Evolutionary conservation across 1,140 invertebrate species (phyloP).

Genomic region (Magallana gigas): DNA sequence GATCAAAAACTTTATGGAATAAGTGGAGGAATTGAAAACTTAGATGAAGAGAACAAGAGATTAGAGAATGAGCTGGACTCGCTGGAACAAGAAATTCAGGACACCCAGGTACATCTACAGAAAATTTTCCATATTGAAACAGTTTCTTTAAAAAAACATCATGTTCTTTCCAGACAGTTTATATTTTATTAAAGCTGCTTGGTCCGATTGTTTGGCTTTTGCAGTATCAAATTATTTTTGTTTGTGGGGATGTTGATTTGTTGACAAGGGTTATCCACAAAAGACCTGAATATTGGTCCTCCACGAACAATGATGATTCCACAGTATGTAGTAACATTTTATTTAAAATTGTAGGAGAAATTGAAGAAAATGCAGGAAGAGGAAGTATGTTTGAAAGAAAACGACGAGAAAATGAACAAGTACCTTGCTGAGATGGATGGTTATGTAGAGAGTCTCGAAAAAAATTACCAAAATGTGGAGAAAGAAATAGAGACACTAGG

Average conservation of each 20-base stretch:
- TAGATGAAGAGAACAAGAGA: constrained; percentile 60
- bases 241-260: too few relatives aligned
- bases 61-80: constrained; percentile 62
- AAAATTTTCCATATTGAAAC: too few relatives aligned
- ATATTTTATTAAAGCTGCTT: too few relatives aligned
- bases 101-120: constrained; percentile 6
- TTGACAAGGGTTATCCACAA: too few relatives aligned
- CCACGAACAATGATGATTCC: too few relatives aligned
- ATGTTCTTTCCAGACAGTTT: too few relatives aligned
- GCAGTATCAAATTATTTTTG: too few relatives aligned
- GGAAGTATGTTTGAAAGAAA: constrained; percentile 37
- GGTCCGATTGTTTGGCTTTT: too few relatives aligned
- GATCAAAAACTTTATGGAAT: constrained; percentile 64
- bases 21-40: constrained; percentile 58
- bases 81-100: constrained; percentile 60
- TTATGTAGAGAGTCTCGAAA: constrained; percentile 56
- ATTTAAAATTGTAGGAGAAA: constrained; percentile 54
- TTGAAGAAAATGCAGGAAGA: constrained; percentile 58
- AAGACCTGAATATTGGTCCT: too few relatives aligned
- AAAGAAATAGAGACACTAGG: constrained; percentile 56
- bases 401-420: constrained; percentile 56
- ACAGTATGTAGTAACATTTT: too few relatives aligned
- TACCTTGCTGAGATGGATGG: constrained; percentile 63
- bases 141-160: too few relatives aligned
- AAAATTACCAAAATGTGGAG: constrained; percentile 53